Percentiles rank a stretch among this genome's conserved stretches.
Evolutionary conservation across 2,113 vertebrate genomes (phyloP).

Genomic region (Neoarius graeffei): DNA sequence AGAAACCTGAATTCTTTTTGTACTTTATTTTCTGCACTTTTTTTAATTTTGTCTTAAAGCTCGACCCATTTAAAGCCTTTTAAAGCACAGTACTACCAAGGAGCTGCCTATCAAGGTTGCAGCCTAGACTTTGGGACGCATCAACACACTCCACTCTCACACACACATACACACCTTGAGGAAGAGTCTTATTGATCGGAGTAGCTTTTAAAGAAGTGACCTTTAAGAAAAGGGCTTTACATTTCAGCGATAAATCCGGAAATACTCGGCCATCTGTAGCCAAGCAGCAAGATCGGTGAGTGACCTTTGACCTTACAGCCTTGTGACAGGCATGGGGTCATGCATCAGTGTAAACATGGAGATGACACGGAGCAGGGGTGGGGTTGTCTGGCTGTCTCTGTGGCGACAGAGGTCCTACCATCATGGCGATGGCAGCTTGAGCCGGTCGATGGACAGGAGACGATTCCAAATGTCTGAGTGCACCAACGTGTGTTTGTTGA

Average conservation of each 20-base stretch:
- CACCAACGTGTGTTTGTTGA: neutral
- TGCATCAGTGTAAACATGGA: slow-evolving; percentile 76
- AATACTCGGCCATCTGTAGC: slow-evolving; percentile 87
- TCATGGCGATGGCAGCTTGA: slow-evolving; percentile 64
- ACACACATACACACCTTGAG: slow-evolving; percentile 65
- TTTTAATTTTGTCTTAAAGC: neutral
- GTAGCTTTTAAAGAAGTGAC: slow-evolving; percentile 88
- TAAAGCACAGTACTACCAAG: neutral
- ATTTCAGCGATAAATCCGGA: slow-evolving; percentile 88
- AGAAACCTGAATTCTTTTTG: neutral
- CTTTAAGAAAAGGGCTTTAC: slow-evolving; percentile 82
- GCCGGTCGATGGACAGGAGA: slow-evolving; percentile 61
- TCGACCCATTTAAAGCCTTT: neutral
- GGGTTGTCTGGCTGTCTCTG: slow-evolving; percentile 69
- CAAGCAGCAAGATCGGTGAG: slow-evolving; percentile 78
- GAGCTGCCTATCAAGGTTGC: neutral
- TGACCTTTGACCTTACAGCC: slow-evolving; percentile 79
- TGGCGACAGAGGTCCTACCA: slow-evolving; percentile 70
- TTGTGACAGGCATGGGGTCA: slow-evolving; percentile 76
- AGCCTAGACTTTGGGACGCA: slow-evolving; percentile 7
- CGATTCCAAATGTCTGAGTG: neutral
- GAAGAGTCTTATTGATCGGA: slow-evolving; percentile 78
- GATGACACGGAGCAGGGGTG: slow-evolving; percentile 54
- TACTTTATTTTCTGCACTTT: too few relatives aligned
- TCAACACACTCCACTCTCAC: slow-evolving; percentile 50